Conservation (phyloP, 30 jellyfish, hydroid and myxozoan genomes). For the Aurelia aurita complex sp. Pacific region DNA sequence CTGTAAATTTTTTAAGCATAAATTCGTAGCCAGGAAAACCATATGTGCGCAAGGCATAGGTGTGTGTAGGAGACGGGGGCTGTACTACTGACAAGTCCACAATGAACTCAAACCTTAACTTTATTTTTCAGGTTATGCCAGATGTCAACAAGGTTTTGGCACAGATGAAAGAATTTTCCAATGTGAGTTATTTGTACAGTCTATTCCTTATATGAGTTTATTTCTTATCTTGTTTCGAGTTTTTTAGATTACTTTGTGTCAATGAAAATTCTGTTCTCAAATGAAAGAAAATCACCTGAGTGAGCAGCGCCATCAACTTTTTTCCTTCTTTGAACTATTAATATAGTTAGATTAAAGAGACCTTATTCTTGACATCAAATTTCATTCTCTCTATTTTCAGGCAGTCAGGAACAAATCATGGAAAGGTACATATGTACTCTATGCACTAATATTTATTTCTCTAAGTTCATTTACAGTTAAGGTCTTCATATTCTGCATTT, state of each 20-base stretch:
- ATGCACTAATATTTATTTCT: no score
- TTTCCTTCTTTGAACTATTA: neutral
- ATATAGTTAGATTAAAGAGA: neutral
- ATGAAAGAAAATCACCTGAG: neutral
- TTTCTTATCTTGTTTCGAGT: neutral
- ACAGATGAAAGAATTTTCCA: constrained; percentile 82
- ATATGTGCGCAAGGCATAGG: no score
- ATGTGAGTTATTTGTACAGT: constrained; percentile 32
- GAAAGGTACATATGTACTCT: constrained; percentile 61
- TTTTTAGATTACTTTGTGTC: neutral
- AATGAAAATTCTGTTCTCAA: neutral
- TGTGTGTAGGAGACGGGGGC: no score
- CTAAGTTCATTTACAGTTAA: no score
- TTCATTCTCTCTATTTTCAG: constrained; percentile 13
- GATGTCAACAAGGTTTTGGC: constrained; percentile 86
- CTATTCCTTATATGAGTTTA: no score
- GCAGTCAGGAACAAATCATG: constrained; percentile 82
- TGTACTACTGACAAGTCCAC: no score
- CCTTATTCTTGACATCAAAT: neutral
- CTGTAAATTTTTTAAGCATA: no score
- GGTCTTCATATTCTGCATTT: no score
- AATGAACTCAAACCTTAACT: neutral
- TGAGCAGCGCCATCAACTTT: neutral
- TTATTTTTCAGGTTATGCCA: constrained; percentile 78
- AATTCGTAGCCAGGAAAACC: no score